phyloP scores from a whole-genome alignment of 2,113 vertebrate genomes.

The Sturnus vulgaris region DNA sequence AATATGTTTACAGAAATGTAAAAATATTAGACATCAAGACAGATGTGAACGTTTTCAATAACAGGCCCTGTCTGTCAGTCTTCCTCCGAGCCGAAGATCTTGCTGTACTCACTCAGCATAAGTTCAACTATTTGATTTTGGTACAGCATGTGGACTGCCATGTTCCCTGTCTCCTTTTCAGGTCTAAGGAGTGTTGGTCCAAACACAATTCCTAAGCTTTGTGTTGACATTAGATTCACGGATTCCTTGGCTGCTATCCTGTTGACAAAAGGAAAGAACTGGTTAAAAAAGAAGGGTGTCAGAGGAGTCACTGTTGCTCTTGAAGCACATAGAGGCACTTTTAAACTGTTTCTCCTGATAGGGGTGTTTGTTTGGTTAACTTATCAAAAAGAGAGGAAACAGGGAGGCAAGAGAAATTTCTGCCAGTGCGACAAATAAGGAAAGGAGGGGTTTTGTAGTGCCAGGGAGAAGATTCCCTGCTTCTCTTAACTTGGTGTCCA shows the following conservation, averaged over 20 bases:
- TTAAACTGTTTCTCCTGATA: not conserved
- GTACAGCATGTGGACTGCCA: constrained; percentile 93
- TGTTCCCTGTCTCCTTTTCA: constrained; percentile 85
- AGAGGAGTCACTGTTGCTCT: constrained; percentile 27
- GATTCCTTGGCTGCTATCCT: constrained; percentile 86
- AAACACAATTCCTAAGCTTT: constrained; percentile 93
- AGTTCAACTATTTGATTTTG: constrained; percentile 95
- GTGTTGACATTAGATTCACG: constrained; percentile 92
- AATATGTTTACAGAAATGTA: constrained; percentile 85
- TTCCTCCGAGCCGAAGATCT: constrained; percentile 82
- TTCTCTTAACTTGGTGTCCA: not conserved
- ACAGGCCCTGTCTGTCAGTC: constrained; percentile 78
- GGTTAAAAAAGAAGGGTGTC: constrained; percentile 41
- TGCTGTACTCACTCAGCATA: constrained; percentile 81
- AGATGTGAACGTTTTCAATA: constrained; percentile 77
- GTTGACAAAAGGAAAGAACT: constrained; percentile 46
- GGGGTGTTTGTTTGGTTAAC: not conserved
- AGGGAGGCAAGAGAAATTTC: not conserved
- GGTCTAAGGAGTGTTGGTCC: constrained; percentile 93
- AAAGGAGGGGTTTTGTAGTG: not conserved
- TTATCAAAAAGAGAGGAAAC: not conserved
- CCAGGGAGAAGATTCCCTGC: not conserved
- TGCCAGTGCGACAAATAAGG: not conserved
- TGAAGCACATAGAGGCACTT: not conserved
- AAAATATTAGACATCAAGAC: constrained; percentile 83